Evolutionary conservation across 2,797 vertebrate species (phyloP), one percentile per base, ranked within the genome.

Genomic region (Vireo griseus): DNA sequence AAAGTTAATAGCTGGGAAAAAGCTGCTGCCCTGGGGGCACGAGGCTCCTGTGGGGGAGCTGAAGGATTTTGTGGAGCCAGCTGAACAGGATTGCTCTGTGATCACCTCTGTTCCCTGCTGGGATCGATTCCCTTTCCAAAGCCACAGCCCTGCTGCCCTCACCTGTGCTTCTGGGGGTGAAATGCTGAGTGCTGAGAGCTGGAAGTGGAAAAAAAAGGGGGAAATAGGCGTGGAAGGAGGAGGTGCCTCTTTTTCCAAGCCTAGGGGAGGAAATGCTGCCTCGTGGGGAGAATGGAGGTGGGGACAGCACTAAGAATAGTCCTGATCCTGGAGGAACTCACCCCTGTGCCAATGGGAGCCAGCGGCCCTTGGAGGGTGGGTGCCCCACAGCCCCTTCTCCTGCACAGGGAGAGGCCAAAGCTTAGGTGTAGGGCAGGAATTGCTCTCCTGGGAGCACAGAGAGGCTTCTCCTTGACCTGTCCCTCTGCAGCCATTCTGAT

Each of bases 281-380:
- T 4, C 69, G 29, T 18, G 55, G 59, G 72, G 76, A 88, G 83
- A 48, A 74, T 24, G 79, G 92, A 81, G 83, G 83, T 84, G 84
- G 82, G 79, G 37, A 39, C 35, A 40, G 69, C 35, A 13, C 90
- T 90, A 72, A 90, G 88, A 93, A 94, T 81, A 92, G 74, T 42
- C 74, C 28, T 47, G 48, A 16, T 47, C 58, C 48, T 28, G 7
- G 42, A 67, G 76, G 84, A 92, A 91, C 55, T 95, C 84, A 82
- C 79, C 82, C 10, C 73, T 65, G 42, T 20, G 75, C 78, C 59
- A 16, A 4, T 16, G 12, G 72, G 77, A 81, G 71, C 77, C 48
- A 72, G 5, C 58, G 78, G 11, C 50, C 45, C 77, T 3, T 0
- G 8, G 29, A 62, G 16, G 71, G 31, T 7, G 16, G 40, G 66